Evolutionary conservation across 2,797 vertebrate species (phyloP).

Genomic region (Phaenicophaeus curvirostris): DNA sequence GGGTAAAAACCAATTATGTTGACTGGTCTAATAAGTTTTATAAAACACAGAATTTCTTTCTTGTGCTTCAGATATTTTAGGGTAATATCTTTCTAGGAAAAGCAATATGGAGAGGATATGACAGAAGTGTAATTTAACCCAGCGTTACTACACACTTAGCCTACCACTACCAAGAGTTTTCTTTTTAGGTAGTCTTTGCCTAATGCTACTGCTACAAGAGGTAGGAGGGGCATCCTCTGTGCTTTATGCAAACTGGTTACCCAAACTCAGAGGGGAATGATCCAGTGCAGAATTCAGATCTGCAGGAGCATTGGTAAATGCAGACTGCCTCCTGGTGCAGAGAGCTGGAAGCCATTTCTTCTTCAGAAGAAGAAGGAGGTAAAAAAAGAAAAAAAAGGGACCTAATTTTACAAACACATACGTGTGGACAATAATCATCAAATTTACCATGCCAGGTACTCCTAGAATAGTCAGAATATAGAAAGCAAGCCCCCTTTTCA

Average conservation of each 20-base stretch:
- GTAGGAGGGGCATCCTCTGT: neutral
- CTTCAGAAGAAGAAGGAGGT: neutral
- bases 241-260: neutral
- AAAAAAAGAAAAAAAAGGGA: accelerated
- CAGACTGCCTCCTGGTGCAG: neutral
- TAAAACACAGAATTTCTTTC: neutral
- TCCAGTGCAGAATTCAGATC: neutral
- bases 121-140: neutral
- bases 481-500: neutral
- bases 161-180: neutral
- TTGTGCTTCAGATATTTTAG: neutral
- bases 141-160: neutral
- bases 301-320: neutral
- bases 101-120: neutral
- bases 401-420: neutral
- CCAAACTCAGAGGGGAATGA: neutral
- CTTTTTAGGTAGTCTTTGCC: neutral
- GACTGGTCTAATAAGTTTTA: neutral
- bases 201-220: neutral
- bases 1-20: accelerated
- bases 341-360: neutral
- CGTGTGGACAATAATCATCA: neutral
- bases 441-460: neutral
- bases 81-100: neutral
- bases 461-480: neutral